phyloP scores from a whole-genome alignment of 1,140 invertebrate species.

The Lepidotrigona ventralis region DNA sequence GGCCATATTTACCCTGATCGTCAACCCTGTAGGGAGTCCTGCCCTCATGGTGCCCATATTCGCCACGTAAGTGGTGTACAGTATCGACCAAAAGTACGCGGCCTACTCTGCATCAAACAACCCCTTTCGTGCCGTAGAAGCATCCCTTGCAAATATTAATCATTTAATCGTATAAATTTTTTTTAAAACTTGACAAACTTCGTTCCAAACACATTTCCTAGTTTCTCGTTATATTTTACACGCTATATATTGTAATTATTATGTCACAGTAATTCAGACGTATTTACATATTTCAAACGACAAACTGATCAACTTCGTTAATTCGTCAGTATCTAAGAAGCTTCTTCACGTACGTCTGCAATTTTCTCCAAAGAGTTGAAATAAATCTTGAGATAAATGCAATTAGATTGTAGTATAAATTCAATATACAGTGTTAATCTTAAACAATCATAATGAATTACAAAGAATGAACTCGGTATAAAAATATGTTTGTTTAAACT shows the following conservation, averaged over 20 bases:
- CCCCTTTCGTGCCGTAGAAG: neutral
- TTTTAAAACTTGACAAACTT: neutral
- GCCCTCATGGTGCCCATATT: slow-evolving; percentile 67
- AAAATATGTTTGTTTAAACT: too few species aligned
- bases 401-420: too few species aligned
- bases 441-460: too few species aligned
- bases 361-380: too few species aligned
- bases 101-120: neutral
- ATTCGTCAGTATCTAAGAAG: neutral
- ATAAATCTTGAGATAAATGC: too few species aligned
- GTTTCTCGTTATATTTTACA: neutral
- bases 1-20: slow-evolving; percentile 76
- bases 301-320: neutral
- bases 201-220: neutral
- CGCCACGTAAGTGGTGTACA: slow-evolving; percentile 72
- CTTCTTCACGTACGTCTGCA: neutral
- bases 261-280: neutral
- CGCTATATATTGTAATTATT: neutral
- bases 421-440: too few species aligned
- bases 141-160: neutral
- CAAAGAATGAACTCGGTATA: too few species aligned
- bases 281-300: neutral
- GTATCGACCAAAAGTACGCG: slow-evolving; percentile 61
- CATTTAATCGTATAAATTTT: too few species aligned
- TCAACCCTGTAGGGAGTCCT: slow-evolving; percentile 67